These are phyloP conservation scores for Argopecten irradians DNA, from an alignment of 1,140 invertebrate species.

Conservation along the genomic window DNA sequence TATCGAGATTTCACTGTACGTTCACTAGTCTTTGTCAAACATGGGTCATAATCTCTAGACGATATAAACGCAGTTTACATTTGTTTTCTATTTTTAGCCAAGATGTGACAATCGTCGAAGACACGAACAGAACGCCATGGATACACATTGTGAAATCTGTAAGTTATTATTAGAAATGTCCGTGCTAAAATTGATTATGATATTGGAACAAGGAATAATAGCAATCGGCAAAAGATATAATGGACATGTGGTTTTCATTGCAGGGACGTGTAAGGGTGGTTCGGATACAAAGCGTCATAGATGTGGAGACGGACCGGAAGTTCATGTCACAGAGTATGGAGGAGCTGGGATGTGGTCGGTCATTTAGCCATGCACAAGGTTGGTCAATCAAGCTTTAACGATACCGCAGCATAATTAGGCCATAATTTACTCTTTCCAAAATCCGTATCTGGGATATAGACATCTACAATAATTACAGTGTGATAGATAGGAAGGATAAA, in stretches of 20 bases:
- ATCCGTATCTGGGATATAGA: too few relatives aligned
- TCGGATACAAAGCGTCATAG: slow-evolving; percentile 63
- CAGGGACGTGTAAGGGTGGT: slow-evolving; percentile 71
- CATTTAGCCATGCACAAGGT: slow-evolving; percentile 71
- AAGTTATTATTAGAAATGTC: slow-evolving; percentile 41
- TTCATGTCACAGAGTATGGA: slow-evolving; percentile 62
- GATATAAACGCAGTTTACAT: neutral
- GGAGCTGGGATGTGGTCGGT: slow-evolving; percentile 65
- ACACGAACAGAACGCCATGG: slow-evolving; percentile 71
- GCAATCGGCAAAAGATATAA: too few relatives aligned
- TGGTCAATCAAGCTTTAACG: slow-evolving; percentile 25
- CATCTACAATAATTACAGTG: too few relatives aligned
- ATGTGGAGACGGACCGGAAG: slow-evolving; percentile 66
- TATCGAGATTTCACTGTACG: too few relatives aligned
- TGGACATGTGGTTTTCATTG: too few relatives aligned
- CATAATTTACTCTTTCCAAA: too few relatives aligned
- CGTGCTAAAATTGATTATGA: too few relatives aligned
- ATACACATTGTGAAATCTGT: slow-evolving; percentile 73
- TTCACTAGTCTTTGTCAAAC: too few relatives aligned
- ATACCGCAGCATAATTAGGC: too few relatives aligned
- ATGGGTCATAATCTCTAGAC: too few relatives aligned
- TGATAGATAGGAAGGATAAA: too few relatives aligned
- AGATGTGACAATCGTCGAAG: slow-evolving; percentile 64
- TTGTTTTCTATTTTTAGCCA: slow-evolving; percentile 60
- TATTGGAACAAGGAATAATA: too few relatives aligned